These are phyloP conservation scores for Aphelocoma californica DNA, from an alignment of 2,797 vertebrate species.

Conservation along the genomic window DNA sequence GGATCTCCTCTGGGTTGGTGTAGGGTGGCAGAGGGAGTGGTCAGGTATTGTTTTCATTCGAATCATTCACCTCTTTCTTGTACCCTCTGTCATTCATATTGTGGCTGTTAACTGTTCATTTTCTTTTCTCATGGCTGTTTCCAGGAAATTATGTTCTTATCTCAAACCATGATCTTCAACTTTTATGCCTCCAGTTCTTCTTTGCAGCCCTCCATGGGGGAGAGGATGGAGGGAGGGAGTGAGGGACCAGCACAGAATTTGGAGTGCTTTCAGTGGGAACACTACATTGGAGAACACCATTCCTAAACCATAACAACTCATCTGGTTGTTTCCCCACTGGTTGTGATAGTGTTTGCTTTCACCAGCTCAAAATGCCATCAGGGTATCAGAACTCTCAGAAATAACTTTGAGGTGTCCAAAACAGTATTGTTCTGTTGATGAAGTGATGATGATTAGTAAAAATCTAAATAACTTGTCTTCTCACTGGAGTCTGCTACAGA, in stretches of 20 bases:
- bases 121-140: neutral
- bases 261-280: neutral
- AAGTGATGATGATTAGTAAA: neutral
- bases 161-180: accelerated
- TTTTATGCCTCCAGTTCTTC: neutral
- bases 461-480: neutral
- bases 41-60: neutral
- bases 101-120: neutral
- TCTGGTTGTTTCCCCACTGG: neutral
- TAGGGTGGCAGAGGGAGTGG: neutral
- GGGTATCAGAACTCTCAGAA: neutral
- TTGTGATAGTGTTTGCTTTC: neutral
- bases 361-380: neutral
- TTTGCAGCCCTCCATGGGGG: neutral
- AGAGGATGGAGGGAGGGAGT: neutral
- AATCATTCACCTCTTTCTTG: neutral
- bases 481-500: neutral
- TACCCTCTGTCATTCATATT: neutral
- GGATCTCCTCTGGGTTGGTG: neutral
- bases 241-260: neutral
- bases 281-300: neutral
- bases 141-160: neutral
- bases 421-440: neutral
- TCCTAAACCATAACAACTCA: neutral
- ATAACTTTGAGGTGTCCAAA: neutral